phyloP scores from a whole-genome alignment of 2,113 vertebrate genomes.

The Amphilophus citrinellus region DNA sequence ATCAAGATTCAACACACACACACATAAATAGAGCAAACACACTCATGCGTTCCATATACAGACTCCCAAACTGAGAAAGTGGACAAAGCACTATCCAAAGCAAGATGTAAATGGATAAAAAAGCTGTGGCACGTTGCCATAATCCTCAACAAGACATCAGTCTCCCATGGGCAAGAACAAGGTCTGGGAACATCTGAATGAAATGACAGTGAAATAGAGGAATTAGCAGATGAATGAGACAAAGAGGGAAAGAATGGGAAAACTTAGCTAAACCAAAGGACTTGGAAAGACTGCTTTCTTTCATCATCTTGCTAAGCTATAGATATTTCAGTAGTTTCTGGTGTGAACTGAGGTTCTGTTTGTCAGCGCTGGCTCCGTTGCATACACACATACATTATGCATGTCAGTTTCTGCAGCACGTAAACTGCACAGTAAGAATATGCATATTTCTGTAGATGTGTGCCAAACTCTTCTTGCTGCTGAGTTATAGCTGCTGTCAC shows the following conservation, averaged over 20 bases:
- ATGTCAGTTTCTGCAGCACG: constrained; percentile 1
- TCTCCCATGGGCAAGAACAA: constrained; percentile 50
- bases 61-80: constrained; percentile 47
- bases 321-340: constrained; percentile 19
- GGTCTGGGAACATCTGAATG: constrained; percentile 62
- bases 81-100: constrained; percentile 33
- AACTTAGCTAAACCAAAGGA: constrained; percentile 46
- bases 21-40: constrained; percentile 41
- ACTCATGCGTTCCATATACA: constrained; percentile 44
- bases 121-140: constrained; percentile 69
- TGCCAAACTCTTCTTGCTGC: constrained; percentile 11
- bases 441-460: neutral
- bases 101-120: constrained; percentile 62
- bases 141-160: constrained; percentile 69
- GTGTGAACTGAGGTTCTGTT: constrained; percentile 33
- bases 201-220: constrained; percentile 53
- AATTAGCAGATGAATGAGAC: constrained; percentile 60
- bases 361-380: neutral
- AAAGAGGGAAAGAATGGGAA: constrained; percentile 47
- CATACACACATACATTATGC: neutral
- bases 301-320: constrained; percentile 11
- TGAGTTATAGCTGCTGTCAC: constrained; percentile 44
- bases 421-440: neutral
- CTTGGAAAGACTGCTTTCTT: constrained; percentile 39
- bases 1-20: constrained; percentile 69